Evolutionary conservation across 2,888 invertebrate genomes (phyloP).

Genomic region (Ophioninae sp.): DNA sequence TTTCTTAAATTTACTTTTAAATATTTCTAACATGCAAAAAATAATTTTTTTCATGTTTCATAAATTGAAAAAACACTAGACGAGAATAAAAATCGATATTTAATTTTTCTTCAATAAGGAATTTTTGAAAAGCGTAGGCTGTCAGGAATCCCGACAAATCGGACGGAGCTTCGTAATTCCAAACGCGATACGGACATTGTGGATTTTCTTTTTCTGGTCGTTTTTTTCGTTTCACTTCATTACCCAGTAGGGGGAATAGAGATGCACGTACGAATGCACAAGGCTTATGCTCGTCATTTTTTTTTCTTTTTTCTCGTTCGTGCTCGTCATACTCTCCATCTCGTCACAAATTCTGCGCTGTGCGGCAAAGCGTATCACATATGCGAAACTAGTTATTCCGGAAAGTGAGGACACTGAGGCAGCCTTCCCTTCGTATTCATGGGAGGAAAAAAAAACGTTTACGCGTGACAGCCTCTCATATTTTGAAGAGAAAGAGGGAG

Average conservation of each 20-base stretch:
- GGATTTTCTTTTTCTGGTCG: neutral
- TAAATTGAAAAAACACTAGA: no score
- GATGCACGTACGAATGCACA: neutral
- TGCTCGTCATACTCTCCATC: slow-evolving; percentile 2
- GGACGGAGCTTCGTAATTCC: neutral
- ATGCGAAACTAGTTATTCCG: slow-evolving; percentile 47
- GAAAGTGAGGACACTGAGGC: slow-evolving; percentile 23
- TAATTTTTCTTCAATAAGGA: neutral
- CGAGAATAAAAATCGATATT: no score
- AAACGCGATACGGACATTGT: neutral
- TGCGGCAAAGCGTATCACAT: slow-evolving; percentile 2
- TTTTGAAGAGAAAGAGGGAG: slow-evolving; percentile 21
- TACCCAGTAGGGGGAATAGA: neutral
- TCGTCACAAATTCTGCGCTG: slow-evolving; percentile 25
- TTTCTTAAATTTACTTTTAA: no score
- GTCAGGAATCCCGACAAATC: neutral
- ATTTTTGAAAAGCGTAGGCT: neutral
- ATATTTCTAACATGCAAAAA: no score
- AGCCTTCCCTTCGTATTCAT: slow-evolving; percentile 50
- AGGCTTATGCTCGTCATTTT: neutral
- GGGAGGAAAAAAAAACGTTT: slow-evolving; percentile 27
- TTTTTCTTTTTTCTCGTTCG: slow-evolving; percentile 8
- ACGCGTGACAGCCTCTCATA: slow-evolving; percentile 6
- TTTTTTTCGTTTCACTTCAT: slow-evolving; percentile 39
- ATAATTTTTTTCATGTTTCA: no score